Conservation (phyloP, 2,797 vertebrate species). For the Phataginus tetradactyla region DNA sequence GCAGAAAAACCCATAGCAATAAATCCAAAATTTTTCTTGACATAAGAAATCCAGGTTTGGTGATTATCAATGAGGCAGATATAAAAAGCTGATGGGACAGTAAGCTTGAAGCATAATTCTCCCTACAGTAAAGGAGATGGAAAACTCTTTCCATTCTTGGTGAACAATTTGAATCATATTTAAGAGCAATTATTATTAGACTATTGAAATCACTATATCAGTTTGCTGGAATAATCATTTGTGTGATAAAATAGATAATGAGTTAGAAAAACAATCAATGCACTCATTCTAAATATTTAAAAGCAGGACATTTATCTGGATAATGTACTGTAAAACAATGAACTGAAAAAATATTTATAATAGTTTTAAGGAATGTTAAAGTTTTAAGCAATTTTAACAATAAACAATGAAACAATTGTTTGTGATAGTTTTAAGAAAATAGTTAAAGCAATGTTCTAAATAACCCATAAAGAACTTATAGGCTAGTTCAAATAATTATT, state of each 20-base stretch:
- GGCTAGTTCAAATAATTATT: background rate
- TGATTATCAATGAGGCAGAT: slow-evolving; percentile 51
- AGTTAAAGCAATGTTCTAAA: background rate
- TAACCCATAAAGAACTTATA: background rate
- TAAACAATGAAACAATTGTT: background rate
- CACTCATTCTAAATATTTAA: background rate
- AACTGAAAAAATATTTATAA: background rate
- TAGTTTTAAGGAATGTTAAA: background rate
- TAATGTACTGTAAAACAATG: background rate
- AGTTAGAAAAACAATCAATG: background rate
- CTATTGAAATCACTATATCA: background rate
- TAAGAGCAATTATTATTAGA: background rate
- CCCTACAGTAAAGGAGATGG: background rate
- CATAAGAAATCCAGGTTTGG: slow-evolving; percentile 51
- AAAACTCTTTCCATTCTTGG: background rate
- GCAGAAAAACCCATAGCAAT: slow-evolving; percentile 56
- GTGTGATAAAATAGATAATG: background rate
- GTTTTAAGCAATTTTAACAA: background rate
- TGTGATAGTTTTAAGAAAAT: background rate
- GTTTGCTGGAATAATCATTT: background rate
- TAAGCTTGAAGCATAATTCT: background rate
- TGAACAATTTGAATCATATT: slow-evolving; percentile 6
- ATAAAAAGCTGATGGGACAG: background rate
- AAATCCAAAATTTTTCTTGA: slow-evolving; percentile 38
- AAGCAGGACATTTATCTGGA: background rate